Evolutionary conservation across 2,888 invertebrate species (phyloP).

Genomic region (Lingula anatina): DNA sequence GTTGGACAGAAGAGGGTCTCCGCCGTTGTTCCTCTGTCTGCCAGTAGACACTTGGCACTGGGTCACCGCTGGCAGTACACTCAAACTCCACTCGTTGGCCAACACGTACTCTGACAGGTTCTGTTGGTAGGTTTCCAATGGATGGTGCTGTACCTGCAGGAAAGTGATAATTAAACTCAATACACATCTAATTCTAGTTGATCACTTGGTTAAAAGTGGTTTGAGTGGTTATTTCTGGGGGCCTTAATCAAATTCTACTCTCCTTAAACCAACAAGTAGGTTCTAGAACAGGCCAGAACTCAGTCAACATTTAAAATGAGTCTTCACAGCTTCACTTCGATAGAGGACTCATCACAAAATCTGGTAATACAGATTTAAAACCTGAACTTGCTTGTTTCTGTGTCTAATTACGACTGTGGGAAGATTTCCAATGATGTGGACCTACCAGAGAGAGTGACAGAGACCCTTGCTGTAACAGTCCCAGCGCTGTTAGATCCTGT

Average conservation of each 20-base stretch:
- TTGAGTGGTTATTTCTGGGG: not conserved
- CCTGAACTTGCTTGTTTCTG: not conserved
- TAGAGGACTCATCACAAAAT: no score
- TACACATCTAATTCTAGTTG: no score
- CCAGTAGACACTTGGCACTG: slow-evolving; percentile 73
- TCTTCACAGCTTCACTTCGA: no score
- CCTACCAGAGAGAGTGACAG: slow-evolving; percentile 57
- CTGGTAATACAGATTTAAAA: no score
- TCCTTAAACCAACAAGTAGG: no score
- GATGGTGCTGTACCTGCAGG: slow-evolving; percentile 33
- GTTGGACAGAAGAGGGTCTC: not conserved
- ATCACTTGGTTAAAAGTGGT: not conserved
- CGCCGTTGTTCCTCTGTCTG: no score
- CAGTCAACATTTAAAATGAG: no score
- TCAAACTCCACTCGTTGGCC: slow-evolving; percentile 69
- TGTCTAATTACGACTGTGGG: no score
- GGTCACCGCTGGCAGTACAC: slow-evolving; percentile 74
- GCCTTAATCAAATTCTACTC: not conserved
- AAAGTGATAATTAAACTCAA: not conserved
- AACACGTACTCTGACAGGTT: slow-evolving; percentile 58
- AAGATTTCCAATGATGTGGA: not conserved
- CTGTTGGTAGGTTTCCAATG: slow-evolving; percentile 40
- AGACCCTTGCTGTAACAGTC: slow-evolving; percentile 62
- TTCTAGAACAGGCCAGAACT: no score
- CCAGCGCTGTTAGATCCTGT: slow-evolving; percentile 77